phyloP scores from a whole-genome alignment of 2,113 vertebrate genomes.

The Acanthisitta chloris region DNA sequence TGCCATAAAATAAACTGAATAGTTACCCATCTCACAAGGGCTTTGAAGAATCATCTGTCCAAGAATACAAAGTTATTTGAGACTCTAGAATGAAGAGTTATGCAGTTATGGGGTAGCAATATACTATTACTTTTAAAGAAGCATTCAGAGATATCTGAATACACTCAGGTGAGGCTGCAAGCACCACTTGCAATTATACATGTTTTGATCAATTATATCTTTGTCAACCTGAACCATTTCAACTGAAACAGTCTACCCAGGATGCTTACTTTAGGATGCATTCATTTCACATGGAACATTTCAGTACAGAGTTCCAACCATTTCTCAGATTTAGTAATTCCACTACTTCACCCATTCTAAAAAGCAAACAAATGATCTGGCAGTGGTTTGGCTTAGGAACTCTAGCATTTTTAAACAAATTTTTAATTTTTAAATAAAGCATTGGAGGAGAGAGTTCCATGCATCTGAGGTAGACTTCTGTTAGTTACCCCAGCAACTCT shows the following conservation, averaged over 20 bases:
- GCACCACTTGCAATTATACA: background rate
- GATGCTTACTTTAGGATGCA: background rate
- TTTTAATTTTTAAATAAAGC: background rate
- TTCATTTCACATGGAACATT: background rate
- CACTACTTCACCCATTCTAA: background rate
- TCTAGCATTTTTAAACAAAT: background rate
- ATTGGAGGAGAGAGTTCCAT: rapidly evolving
- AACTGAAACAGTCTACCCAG: background rate
- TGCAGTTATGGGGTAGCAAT: background rate
- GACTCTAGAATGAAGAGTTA: background rate
- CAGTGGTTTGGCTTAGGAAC: background rate
- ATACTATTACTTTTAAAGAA: background rate
- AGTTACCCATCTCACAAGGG: background rate
- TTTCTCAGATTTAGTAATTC: background rate
- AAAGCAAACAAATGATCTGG: background rate
- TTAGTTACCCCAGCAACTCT: background rate
- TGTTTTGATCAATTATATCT: background rate
- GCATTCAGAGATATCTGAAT: background rate
- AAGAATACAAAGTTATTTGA: background rate
- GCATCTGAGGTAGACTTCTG: background rate
- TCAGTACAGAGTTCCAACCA: background rate
- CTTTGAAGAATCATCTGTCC: background rate
- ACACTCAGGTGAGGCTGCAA: background rate
- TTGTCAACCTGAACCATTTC: background rate
- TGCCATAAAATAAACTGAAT: background rate